Base-by-base conservation (phyloP, 2,113 vertebrate genomes). In the Phrynosoma platyrhinos region DNA sequence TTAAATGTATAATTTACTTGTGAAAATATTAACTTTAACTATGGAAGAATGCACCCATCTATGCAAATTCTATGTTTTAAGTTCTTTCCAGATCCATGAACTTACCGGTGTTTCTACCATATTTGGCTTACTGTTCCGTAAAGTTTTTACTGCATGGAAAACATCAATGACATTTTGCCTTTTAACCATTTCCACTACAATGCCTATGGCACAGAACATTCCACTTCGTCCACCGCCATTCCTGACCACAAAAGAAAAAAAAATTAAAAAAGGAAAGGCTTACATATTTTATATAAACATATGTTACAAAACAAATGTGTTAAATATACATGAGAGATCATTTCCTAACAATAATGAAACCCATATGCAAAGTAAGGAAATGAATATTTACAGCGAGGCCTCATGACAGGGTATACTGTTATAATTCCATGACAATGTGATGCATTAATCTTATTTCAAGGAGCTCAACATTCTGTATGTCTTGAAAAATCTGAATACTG, bases 71-170 rank as follows among this genome's bases (percentile, higher is more conserved):
- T 36, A 52, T 83, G 0, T 3, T 18, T 53, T 79, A 55, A 12
- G 16, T 75, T 47, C 36, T 77, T 52, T 83, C 20, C 74, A 23
- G 4, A 8, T 30, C 0, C 0, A 1, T 0, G 3, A 53, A 91
- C 98, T 98, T 92, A 99, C 99, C 92, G 98, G 98, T 84, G 98
- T 99, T 91, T 99, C 99, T 92, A 99, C 98, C 98, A 99, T 99
- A 97, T 99, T 99, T 78, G 99, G 98, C 78, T 99, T 99, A 92
- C 98, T 99, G 97, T 99, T 99, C 93, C 99, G 94, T 92, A 99
- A 95, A 9, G 98, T 99, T 96, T 99, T 99, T 14, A 99, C 99
- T 0, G 99, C 99, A 0, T 99, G 99, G 96, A 99, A 99, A 91
- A 99, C 98, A 0, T 99, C 99, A 3, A 99, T 98, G 91, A 99